Evolutionary conservation across 2,797 vertebrate genomes (phyloP).

Genomic region (Kryptopterus vitreolus): DNA sequence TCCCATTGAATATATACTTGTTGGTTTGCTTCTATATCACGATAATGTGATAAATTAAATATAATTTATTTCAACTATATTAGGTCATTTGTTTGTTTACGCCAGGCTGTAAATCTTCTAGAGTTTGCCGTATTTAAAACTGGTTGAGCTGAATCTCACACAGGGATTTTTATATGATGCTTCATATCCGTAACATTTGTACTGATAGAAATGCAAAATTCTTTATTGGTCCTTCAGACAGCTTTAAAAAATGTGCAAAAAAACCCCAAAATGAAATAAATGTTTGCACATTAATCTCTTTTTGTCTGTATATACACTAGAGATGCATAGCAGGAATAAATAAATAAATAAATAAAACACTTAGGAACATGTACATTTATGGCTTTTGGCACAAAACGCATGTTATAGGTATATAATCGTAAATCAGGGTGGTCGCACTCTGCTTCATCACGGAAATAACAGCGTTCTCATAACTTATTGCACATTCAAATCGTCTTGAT

Average conservation of each 20-base stretch:
- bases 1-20: too few relatives aligned
- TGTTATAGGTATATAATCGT: not conserved
- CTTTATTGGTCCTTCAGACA: not conserved
- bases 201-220: not conserved
- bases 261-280: too few relatives aligned
- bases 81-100: too few relatives aligned
- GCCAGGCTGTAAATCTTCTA: too few relatives aligned
- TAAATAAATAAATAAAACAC: too few relatives aligned
- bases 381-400: too few relatives aligned
- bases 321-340: not conserved
- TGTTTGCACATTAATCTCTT: not conserved
- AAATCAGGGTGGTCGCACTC: not conserved
- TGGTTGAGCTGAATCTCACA: not conserved
- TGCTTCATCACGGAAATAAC: not conserved
- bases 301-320: not conserved
- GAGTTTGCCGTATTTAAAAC: too few relatives aligned
- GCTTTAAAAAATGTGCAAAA: too few relatives aligned
- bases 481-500: not conserved
- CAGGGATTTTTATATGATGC: not conserved
- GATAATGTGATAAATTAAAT: too few relatives aligned
- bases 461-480: not conserved
- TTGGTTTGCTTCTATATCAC: too few relatives aligned
- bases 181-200: not conserved
- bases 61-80: too few relatives aligned
- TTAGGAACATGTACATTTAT: not conserved